Evolutionary conservation across 2,797 vertebrate genomes (phyloP).

Genomic region (Pantherophis alleghaniensis): DNA sequence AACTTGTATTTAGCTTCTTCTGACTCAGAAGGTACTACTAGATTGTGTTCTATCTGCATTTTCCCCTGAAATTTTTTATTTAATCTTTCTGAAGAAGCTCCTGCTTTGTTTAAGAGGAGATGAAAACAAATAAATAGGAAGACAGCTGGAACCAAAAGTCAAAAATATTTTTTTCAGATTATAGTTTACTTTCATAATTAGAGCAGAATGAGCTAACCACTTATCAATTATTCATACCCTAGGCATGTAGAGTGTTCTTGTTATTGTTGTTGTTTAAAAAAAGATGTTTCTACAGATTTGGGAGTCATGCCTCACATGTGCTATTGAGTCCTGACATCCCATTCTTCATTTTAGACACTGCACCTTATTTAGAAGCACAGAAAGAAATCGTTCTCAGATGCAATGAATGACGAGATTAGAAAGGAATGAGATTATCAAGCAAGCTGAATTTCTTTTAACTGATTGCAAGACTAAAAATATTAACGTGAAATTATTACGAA

Average conservation of each 20-base stretch:
- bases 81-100: neutral
- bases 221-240: neutral
- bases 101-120: neutral
- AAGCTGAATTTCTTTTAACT: constrained; percentile 23
- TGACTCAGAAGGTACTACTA: neutral
- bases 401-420: neutral
- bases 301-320: neutral
- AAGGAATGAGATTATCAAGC: neutral
- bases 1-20: no score
- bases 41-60: constrained; percentile 29
- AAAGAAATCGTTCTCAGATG: neutral
- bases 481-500: constrained; percentile 2
- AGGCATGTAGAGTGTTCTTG: neutral
- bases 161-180: constrained; percentile 1
- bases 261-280: neutral
- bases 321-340: neutral
- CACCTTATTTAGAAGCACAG: neutral
- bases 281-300: constrained; percentile 1
- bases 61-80: constrained; percentile 17
- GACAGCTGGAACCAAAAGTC: constrained; percentile 29
- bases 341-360: neutral
- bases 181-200: constrained; percentile 29
- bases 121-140: constrained; percentile 34
- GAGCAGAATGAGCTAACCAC: constrained; percentile 25
- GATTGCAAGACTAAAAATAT: constrained; percentile 48